These are phyloP conservation scores for Alfaro cultratus DNA, from an alignment of 2,797 vertebrate genomes.

Conservation along the genomic window DNA sequence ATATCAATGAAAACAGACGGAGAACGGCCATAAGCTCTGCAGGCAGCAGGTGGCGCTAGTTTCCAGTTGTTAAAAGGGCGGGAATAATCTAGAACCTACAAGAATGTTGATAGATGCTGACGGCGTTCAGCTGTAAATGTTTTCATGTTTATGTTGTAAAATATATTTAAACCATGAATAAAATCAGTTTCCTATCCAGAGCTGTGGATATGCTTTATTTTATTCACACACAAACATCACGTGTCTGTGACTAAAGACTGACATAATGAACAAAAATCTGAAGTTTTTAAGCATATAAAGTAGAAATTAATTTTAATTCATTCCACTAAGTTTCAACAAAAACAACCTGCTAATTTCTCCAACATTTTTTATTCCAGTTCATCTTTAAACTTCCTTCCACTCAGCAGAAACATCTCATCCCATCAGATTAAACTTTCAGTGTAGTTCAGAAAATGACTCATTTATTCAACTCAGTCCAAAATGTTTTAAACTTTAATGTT, in stretches of 20 bases:
- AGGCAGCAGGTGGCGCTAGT: background rate
- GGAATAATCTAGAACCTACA: background rate
- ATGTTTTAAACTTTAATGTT: background rate
- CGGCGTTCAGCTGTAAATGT: background rate
- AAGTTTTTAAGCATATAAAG: background rate
- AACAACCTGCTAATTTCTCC: background rate
- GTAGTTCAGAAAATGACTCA: background rate
- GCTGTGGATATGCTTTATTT: slow-evolving; percentile 26
- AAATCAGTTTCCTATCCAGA: background rate
- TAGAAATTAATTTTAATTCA: background rate
- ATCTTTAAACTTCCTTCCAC: background rate
- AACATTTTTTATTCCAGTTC: background rate
- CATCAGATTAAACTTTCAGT: background rate
- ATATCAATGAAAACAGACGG: background rate
- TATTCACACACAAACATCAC: background rate
- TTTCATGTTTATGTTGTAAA: background rate
- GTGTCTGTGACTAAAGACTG: background rate
- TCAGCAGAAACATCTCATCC: background rate
- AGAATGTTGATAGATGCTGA: background rate
- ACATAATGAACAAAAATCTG: background rate
- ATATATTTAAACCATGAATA: slow-evolving; percentile 3
- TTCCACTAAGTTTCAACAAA: background rate
- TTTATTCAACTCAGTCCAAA: background rate
- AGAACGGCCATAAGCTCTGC: background rate
- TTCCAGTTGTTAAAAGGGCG: background rate